These are phyloP conservation scores for Sigmodon hispidus DNA, from an alignment of 2,113 vertebrate genomes.

Conservation along the genomic window DNA sequence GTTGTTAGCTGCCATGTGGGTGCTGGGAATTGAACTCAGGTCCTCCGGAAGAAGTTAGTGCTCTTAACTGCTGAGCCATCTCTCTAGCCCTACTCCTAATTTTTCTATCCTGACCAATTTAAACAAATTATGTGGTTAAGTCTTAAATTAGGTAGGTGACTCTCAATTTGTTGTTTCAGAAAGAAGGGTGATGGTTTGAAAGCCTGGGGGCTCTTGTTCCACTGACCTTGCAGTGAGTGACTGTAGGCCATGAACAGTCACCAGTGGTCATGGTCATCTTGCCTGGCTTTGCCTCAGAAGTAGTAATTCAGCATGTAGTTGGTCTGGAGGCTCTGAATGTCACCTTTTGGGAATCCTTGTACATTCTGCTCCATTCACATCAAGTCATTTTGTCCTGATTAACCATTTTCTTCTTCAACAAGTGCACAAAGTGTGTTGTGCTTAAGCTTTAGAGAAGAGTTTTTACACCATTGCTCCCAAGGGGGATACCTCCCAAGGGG, in stretches of 20 bases:
- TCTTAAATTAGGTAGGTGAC: not conserved
- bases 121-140: constrained; percentile 14
- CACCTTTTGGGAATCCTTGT: constrained; percentile 18
- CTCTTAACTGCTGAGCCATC: too few species aligned
- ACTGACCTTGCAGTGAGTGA: not conserved
- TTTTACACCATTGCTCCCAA: not conserved
- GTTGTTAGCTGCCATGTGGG: too few species aligned
- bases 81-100: too few species aligned
- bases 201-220: not conserved
- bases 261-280: not conserved
- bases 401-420: constrained; percentile 25
- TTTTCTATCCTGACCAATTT: not conserved
- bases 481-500: constrained; percentile 47
- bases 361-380: constrained; percentile 24
- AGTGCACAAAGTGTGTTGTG: constrained; percentile 20
- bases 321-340: constrained; percentile 49
- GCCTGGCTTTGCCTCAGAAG: constrained; percentile 43
- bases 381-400: not conserved
- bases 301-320: constrained; percentile 54
- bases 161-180: not conserved
- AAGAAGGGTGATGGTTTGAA: not conserved
- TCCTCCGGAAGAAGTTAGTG: too few species aligned
- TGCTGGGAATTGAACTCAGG: too few species aligned
- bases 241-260: not conserved
- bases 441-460: constrained; percentile 73